Base-by-base conservation (phyloP, 2,113 vertebrate species). In the Melanerpes aurifrons region DNA sequence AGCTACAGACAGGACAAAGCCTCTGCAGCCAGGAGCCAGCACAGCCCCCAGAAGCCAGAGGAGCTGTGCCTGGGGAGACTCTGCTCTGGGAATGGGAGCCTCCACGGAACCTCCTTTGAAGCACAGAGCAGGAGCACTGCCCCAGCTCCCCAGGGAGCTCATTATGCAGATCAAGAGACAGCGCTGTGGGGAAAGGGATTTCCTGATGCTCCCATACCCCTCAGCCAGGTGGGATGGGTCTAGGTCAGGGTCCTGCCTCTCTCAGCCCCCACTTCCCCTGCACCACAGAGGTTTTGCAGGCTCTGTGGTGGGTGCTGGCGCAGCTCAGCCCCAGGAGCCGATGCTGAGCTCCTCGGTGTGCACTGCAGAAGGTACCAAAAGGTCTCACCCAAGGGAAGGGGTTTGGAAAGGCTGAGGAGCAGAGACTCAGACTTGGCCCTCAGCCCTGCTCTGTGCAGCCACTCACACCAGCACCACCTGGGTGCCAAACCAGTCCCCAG, bases 401-500 rank as follows among this genome's bases (percentile, higher is more conserved):
- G 18, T 11, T 69, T 89, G 24, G 90, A 80, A 73, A 2, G 26
- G 62, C 66, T 15, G 54, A 91, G 92, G 74, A 84, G 85, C 48
- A 7, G 64, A 29, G 28, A 29, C 12, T 58, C 19, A 7, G n/a
- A 7, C 54, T 47, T 56, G 71, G 18, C 68, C 59, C 71, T 45
- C 47, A n/a, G 26, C 78, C 67, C 17, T 29, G 22, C 50, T 67
- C 85, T 18, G 69, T 80, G 40, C 71, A 7, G 67, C 19, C 57
- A 0, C 57, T 29, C 3, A 28, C 2, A 3, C n/a, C 54, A 19
- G 29, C 5, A 25, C 25, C 35, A 12, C 4, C 3, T 5, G 32
- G 63, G 47, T 43, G 47, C 37, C 74, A 45, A 10, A 48, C 2
- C 80, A 25, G 35, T 6, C 25, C 58, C 69, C 29, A 0, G 3